These are phyloP conservation scores for Hyalella azteca DNA, from an alignment of 2,888 invertebrate genomes.

Conservation along the genomic window DNA sequence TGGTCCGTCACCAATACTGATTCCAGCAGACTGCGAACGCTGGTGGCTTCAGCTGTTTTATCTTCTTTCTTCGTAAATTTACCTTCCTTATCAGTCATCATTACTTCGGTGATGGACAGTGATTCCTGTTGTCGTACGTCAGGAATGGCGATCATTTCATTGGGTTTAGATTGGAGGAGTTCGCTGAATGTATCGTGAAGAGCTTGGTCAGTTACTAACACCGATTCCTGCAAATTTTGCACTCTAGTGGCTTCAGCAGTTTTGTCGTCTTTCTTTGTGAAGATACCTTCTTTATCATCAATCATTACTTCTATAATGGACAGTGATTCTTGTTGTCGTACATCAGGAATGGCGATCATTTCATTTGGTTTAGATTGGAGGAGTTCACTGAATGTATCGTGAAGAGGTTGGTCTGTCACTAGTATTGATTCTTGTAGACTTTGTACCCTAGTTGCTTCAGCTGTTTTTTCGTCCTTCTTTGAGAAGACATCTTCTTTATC, in stretches of 20 bases:
- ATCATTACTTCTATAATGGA: conserved; percentile 57
- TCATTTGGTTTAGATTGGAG: conserved; percentile 55
- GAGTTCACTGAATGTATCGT: conserved; percentile 37
- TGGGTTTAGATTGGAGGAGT: conserved; percentile 51
- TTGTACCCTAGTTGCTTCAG: conserved; percentile 23
- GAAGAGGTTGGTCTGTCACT: conserved; percentile 26
- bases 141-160: conserved; percentile 58
- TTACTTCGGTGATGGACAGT: conserved; percentile 58
- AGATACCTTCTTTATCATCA: conserved; percentile 40
- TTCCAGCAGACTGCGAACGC: neutral
- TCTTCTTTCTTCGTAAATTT: neutral
- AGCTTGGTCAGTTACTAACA: conserved; percentile 5
- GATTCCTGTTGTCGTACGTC: conserved; percentile 57
- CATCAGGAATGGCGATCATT: conserved; percentile 40
- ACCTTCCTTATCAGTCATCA: conserved; percentile 57
- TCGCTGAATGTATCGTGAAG: conserved; percentile 37
- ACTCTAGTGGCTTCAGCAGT: conserved; percentile 28
- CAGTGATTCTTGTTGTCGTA: conserved; percentile 40
- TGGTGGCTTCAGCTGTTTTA: neutral
- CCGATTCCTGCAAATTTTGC: conserved; percentile 17
- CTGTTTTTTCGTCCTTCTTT: conserved; percentile 30
- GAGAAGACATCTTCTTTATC: conserved; percentile 59
- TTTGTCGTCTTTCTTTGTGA: neutral
- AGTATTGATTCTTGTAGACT: conserved; percentile 25
- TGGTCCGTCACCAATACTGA: neutral